Percentiles rank a stretch among this genome's conserved stretches.
phyloP scores from a whole-genome alignment of 2,113 vertebrate species.

The Emydocephalus ijimae region DNA sequence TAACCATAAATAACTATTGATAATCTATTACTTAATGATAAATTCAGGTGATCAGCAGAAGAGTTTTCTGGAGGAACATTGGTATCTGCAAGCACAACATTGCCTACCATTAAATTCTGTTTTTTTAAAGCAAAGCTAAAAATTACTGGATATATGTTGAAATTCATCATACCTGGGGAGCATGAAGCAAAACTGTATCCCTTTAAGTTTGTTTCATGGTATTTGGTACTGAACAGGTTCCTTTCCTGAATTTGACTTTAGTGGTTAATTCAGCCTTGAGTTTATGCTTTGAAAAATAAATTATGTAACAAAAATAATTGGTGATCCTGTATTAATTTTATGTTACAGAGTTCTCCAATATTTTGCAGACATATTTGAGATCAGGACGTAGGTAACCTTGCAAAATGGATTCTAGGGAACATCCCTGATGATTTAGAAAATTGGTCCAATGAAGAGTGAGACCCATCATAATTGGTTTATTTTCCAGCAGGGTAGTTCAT shows the following conservation, averaged over 20 bases:
- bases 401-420: not conserved
- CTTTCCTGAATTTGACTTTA: not conserved
- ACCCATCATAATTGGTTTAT: not conserved
- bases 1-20: too few relatives aligned
- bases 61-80: not conserved
- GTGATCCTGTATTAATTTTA: not conserved
- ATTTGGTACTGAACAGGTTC: not conserved
- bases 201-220: not conserved
- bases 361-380: not conserved
- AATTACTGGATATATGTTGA: not conserved
- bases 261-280: not conserved
- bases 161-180: not conserved
- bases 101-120: not conserved
- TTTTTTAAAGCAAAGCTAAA: not conserved
- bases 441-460: not conserved
- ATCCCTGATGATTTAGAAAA: not conserved
- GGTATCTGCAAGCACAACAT: not conserved
- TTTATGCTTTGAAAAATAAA: not conserved
- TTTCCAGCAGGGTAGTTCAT: not conserved
- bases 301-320: not conserved
- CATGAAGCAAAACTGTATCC: not conserved
- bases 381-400: not conserved
- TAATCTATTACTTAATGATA: too few relatives aligned
- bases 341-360: not conserved
- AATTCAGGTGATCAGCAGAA: not conserved